phyloP scores from a whole-genome alignment of 2,113 vertebrate species.

The Mesoclemmys tuberculata region DNA sequence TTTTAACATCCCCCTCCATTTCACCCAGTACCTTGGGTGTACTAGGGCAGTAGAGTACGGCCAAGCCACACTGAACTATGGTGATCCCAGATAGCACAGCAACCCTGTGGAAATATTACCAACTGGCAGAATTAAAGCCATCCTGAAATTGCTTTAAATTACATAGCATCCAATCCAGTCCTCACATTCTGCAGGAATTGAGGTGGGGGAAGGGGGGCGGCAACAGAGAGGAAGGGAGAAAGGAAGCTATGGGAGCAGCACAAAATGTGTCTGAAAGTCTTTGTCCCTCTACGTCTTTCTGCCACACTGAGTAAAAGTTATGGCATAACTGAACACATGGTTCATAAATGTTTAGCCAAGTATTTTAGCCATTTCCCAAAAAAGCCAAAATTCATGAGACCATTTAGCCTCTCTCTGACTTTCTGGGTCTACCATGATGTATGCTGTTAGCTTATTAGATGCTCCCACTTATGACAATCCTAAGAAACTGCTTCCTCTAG shows the following conservation, averaged over 20 bases:
- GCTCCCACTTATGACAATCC: background rate
- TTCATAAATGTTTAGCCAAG: background rate
- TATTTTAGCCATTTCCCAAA: background rate
- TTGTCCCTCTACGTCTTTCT: background rate
- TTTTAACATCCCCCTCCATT: background rate
- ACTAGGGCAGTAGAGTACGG: background rate
- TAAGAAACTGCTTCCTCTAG: background rate
- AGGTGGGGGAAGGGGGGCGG: too few relatives aligned
- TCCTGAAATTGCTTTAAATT: background rate
- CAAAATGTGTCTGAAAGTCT: background rate
- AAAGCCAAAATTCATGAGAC: background rate
- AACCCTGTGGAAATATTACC: background rate
- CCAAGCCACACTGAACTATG: background rate
- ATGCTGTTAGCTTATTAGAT: background rate
- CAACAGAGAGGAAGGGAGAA: too few relatives aligned
- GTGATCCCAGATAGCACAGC: background rate
- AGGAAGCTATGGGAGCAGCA: background rate
- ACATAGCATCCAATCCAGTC: background rate
- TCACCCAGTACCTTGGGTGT: background rate
- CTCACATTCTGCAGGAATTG: background rate
- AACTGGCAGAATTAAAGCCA: background rate
- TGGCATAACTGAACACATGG: background rate
- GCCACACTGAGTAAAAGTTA: background rate
- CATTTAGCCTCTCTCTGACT: background rate
- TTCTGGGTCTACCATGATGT: background rate